Conservation (phyloP, 2,888 invertebrate species). For the Xanthia icteritia region DNA sequence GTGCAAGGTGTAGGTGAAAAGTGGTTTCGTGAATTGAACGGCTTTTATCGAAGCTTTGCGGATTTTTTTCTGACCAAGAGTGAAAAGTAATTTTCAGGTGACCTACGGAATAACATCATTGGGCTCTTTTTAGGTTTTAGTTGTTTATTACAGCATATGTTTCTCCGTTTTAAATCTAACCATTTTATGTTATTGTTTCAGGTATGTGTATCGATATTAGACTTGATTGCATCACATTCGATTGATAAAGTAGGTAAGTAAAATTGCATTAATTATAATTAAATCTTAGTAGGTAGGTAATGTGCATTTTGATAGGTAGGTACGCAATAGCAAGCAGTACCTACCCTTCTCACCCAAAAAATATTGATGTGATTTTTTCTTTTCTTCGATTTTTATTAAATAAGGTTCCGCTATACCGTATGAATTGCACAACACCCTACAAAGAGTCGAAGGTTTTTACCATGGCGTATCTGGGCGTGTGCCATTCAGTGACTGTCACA, state of each 20-base stretch:
- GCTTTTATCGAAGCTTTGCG: background rate
- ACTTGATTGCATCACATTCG: background rate
- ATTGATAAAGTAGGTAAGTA: slow-evolving; percentile 23
- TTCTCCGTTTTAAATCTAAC: background rate
- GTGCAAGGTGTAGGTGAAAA: slow-evolving; percentile 3
- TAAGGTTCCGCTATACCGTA: background rate
- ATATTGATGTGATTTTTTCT: background rate
- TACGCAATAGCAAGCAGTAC: background rate
- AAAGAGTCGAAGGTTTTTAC: slow-evolving; percentile 53
- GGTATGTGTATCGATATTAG: slow-evolving; percentile 39
- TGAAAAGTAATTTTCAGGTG: no score
- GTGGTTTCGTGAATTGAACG: background rate
- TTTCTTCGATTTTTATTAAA: background rate
- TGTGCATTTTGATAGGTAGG: background rate
- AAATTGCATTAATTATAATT: background rate
- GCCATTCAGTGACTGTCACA: slow-evolving; percentile 82
- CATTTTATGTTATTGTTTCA: slow-evolving; percentile 36
- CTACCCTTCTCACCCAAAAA: background rate
- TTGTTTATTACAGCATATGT: background rate
- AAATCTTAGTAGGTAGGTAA: background rate
- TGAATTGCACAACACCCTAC: slow-evolving; percentile 27
- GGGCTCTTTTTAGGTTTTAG: no score
- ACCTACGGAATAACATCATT: background rate
- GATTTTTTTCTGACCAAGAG: background rate
- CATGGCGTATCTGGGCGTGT: slow-evolving; percentile 67